These are phyloP conservation scores for Balaenoptera acutorostrata DNA, from an alignment of 2,113 vertebrate genomes.

Conservation along the genomic window DNA sequence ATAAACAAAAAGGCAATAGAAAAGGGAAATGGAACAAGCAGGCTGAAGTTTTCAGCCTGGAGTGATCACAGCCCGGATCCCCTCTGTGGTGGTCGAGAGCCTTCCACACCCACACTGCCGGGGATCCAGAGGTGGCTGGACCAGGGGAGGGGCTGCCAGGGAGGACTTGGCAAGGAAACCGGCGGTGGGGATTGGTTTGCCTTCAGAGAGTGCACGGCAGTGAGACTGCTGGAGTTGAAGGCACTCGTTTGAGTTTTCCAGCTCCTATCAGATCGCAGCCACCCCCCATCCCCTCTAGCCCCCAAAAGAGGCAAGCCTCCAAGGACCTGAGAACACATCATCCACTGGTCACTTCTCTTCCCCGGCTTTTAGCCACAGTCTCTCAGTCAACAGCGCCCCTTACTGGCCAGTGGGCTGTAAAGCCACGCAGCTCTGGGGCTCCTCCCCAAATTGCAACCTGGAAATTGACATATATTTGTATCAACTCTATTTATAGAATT, in stretches of 20 bases:
- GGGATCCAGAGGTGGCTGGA: not conserved
- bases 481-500: not conserved
- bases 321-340: not conserved
- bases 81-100: not conserved
- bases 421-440: not conserved
- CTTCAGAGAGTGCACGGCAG: rapidly evolving
- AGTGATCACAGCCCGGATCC: rapidly evolving
- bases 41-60: not conserved
- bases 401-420: slow-evolving; percentile 57
- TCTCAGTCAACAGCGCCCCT: slow-evolving; percentile 75
- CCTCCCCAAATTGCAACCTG: not conserved
- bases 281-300: too few species aligned
- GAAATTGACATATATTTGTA: rapidly evolving
- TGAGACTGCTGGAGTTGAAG: not conserved
- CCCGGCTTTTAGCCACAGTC: not conserved
- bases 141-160: rapidly evolving
- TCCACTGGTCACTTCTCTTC: not conserved
- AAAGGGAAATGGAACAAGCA: too few species aligned
- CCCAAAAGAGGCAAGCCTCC: not conserved
- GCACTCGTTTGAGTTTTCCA: not conserved
- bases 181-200: rapidly evolving
- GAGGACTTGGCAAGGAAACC: too few species aligned
- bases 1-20: not conserved
- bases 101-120: not conserved
- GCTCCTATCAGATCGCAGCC: not conserved